Conservation (phyloP, 2,888 invertebrate genomes). For the Hydrotaea diabolus region DNA sequence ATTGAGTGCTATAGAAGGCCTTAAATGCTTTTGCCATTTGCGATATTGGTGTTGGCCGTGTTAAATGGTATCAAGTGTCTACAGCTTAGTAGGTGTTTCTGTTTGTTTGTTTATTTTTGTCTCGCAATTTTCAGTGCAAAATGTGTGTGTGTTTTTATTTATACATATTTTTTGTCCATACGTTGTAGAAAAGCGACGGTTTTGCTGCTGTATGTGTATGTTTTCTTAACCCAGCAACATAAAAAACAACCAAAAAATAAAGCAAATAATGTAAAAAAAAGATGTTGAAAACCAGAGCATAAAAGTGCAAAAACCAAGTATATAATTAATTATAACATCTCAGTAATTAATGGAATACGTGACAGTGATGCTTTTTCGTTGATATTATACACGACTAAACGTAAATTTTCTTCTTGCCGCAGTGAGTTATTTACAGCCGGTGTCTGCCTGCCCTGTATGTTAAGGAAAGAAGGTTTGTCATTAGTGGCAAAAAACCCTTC, state of each 20-base stretch:
- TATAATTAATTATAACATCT: constrained; percentile 60
- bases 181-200: constrained; percentile 42
- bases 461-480: not conserved
- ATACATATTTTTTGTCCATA: too few relatives aligned
- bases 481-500: not conserved
- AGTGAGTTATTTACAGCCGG: constrained; percentile 35
- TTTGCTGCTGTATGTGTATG: not conserved
- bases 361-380: constrained; percentile 54
- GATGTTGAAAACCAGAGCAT: not conserved
- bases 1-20: constrained; percentile 16
- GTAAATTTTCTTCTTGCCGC: constrained; percentile 7
- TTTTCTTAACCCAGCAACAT: not conserved
- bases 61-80: constrained; percentile 57
- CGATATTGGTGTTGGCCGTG: constrained; percentile 48
- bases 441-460: not conserved
- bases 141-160: constrained; percentile 32
- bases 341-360: constrained; percentile 61
- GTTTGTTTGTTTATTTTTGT: constrained; percentile 26
- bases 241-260: not conserved
- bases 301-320: constrained; percentile 2
- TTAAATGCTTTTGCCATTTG: constrained; percentile 32
- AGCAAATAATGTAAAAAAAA: not conserved
- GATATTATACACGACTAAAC: not conserved
- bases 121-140: constrained; percentile 5
- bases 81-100: not conserved